phyloP scores from a whole-genome alignment of 2,888 invertebrate genomes.

The Chrysopilus asiliformis region DNA sequence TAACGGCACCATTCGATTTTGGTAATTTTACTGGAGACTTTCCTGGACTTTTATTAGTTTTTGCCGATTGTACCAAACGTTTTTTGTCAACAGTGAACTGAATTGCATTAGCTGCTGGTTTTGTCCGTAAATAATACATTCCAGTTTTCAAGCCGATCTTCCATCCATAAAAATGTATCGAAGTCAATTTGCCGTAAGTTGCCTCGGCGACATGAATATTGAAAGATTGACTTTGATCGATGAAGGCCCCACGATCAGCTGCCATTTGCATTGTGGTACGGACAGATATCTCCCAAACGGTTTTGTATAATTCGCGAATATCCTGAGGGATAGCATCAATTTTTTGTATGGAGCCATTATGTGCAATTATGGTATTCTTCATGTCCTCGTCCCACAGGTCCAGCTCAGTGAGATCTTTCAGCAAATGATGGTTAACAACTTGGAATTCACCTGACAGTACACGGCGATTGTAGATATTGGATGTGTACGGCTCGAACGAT shows the following conservation, averaged over 20 bases:
- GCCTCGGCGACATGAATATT: constrained; percentile 96
- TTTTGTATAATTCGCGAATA: constrained; percentile 80
- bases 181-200: constrained; percentile 83
- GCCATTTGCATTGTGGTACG: constrained; percentile 91
- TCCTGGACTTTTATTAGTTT: constrained; percentile 8
- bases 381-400: constrained; percentile 90
- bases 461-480: constrained; percentile 87
- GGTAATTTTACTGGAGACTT: neutral
- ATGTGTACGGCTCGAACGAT: constrained; percentile 95
- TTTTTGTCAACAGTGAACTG: constrained; percentile 95
- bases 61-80: constrained; percentile 35
- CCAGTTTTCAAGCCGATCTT: constrained; percentile 94
- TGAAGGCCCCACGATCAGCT: constrained; percentile 93
- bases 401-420: constrained; percentile 81
- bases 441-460: constrained; percentile 94
- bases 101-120: constrained; percentile 91
- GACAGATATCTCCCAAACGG: constrained; percentile 95
- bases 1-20: neutral
- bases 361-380: constrained; percentile 85
- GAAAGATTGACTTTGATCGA: constrained; percentile 97
- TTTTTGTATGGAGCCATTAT: constrained; percentile 85
- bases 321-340: constrained; percentile 74
- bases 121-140: constrained; percentile 96
- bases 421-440: constrained; percentile 90
- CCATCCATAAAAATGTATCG: constrained; percentile 99